Percentiles rank a stretch among this genome's conserved stretches.
phyloP scores from a whole-genome alignment of 2,113 vertebrate species.

The Probosciger aterrimus region DNA sequence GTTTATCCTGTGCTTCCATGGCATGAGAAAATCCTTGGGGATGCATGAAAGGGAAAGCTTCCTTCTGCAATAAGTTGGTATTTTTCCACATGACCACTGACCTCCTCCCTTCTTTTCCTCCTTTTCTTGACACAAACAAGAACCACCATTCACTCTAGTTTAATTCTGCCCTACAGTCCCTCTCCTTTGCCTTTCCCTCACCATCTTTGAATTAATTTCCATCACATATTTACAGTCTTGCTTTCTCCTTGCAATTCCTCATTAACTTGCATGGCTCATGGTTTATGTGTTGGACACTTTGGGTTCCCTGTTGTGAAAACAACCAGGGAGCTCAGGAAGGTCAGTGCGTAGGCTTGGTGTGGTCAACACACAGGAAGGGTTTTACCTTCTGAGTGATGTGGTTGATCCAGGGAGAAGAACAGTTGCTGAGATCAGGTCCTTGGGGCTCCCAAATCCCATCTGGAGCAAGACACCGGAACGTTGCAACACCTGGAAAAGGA shows the following conservation, averaged over 20 bases:
- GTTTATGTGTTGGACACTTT: not conserved
- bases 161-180: not conserved
- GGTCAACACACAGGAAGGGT: not conserved
- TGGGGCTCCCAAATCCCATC: slow-evolving; percentile 91
- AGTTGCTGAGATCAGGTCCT: slow-evolving; percentile 96
- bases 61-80: not conserved
- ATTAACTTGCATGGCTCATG: rapidly evolving
- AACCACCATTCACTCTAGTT: not conserved
- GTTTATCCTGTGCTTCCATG: not conserved
- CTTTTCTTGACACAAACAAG: not conserved
- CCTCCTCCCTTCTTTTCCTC: not conserved
- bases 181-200: not conserved
- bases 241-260: not conserved
- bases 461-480: slow-evolving; percentile 84
- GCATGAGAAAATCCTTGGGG: not conserved
- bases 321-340: not conserved
- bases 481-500: slow-evolving; percentile 82
- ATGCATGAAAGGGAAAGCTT: not conserved
- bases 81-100: not conserved
- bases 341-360: not conserved
- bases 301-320: not conserved
- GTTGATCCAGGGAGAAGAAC: slow-evolving; percentile 95
- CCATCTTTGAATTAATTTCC: not conserved
- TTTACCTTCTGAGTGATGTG: slow-evolving; percentile 96
- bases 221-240: not conserved